Conservation (phyloP, 1,140 invertebrate genomes). For the Trachymyrmex septentrionalis region DNA sequence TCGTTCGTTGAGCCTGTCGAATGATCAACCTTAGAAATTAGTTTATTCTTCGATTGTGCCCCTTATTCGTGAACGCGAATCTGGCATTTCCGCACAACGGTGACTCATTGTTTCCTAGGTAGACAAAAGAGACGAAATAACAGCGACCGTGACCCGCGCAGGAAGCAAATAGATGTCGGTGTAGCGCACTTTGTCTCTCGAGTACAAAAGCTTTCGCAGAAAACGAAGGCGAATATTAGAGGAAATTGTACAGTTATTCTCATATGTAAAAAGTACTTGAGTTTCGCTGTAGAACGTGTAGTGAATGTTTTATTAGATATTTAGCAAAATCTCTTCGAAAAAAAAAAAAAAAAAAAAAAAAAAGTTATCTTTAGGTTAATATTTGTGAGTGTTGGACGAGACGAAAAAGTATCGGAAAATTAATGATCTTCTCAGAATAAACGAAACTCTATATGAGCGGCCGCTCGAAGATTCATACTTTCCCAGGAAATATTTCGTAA, state of each 20-base stretch:
- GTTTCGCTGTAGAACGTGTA: neutral
- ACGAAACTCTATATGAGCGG: constrained; percentile 17
- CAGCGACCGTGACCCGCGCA: constrained; percentile 10
- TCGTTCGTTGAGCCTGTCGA: neutral
- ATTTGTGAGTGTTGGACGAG: neutral
- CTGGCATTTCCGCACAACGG: constrained; percentile 26
- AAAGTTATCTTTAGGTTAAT: neutral
- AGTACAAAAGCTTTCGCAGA: neutral
- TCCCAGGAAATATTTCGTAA: neutral
- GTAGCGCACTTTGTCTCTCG: constrained; percentile 32
- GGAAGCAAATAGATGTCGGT: neutral
- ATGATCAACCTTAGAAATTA: neutral
- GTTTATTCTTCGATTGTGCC: constrained; percentile 9
- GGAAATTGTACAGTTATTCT: neutral
- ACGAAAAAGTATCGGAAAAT: neutral
- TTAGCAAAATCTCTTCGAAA: constrained; percentile 1
- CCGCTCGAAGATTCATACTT: constrained; percentile 24
- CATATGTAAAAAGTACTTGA: neutral
- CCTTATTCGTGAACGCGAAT: neutral
- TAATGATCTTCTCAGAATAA: constrained; percentile 34
- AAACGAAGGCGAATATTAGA: constrained; percentile 1
- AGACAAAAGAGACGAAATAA: constrained; percentile 55
- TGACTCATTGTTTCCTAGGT: constrained; percentile 50
- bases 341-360: neutral
- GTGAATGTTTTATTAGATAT: neutral